Evolutionary conservation across 1,140 invertebrate species (phyloP).

Genomic region (Eurosta solidaginis): DNA sequence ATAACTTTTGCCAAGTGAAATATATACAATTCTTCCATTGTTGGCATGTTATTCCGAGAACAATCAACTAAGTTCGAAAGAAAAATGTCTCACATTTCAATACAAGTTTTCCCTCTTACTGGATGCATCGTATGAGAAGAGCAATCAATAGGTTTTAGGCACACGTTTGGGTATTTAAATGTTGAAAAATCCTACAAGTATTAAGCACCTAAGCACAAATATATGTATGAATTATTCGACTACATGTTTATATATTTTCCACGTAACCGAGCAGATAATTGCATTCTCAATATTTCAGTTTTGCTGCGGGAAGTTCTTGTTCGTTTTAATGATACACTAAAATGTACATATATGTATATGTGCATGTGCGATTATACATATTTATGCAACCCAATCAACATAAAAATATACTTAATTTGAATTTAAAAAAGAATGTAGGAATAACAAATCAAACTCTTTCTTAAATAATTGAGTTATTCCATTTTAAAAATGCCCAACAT

Average conservation of each 20-base stretch:
- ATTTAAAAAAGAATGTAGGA: too few relatives aligned
- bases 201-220: background rate
- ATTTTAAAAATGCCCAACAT: too few relatives aligned
- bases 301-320: background rate
- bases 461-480: too few relatives aligned
- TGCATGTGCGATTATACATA: background rate
- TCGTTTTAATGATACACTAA: too few relatives aligned
- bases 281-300: background rate
- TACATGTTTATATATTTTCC: background rate
- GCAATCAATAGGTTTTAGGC: background rate
- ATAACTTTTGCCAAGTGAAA: background rate
- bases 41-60: background rate
- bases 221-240: background rate
- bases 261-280: conserved; percentile 7
- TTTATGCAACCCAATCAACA: too few relatives aligned
- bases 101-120: background rate
- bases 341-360: background rate
- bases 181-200: background rate
- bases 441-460: too few relatives aligned
- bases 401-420: too few relatives aligned
- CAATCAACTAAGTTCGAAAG: background rate
- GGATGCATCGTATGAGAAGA: background rate
- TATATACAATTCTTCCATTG: background rate
- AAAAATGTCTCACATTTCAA: background rate
- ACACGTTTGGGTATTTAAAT: background rate